Conservation (phyloP, 2,113 vertebrate genomes). For the Notarius quadriscutis region DNA sequence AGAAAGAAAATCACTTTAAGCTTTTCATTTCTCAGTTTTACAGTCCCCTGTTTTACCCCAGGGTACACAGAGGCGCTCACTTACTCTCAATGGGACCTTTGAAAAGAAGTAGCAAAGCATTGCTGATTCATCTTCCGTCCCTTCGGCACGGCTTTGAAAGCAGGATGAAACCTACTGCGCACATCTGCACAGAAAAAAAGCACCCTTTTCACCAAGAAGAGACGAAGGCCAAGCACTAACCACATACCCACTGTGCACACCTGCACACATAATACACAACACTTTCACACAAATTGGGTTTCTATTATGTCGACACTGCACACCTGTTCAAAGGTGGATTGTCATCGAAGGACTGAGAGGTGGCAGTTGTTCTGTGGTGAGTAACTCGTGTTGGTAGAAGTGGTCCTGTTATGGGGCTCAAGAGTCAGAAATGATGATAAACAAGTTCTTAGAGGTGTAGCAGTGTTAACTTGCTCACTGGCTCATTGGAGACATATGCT, state of each 20-base stretch:
- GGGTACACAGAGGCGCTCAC: background rate
- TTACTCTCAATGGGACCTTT: conserved; percentile 19
- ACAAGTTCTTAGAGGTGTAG: background rate
- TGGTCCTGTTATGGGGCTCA: background rate
- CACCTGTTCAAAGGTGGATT: conserved; percentile 10
- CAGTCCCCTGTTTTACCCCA: background rate
- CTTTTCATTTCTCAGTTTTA: conserved; percentile 1
- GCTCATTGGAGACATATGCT: background rate
- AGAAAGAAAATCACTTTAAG: background rate
- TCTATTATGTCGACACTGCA: background rate
- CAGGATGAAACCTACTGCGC: conserved; percentile 30
- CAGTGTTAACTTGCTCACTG: background rate
- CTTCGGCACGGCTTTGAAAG: background rate
- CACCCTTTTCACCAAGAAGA: conserved; percentile 20
- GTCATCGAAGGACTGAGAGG: background rate
- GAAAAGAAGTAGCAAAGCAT: conserved; percentile 32
- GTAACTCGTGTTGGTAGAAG: background rate
- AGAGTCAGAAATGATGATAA: conserved; percentile 4
- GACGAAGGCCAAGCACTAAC: conserved; percentile 10
- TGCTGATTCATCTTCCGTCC: conserved; percentile 19
- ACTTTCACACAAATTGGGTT: background rate
- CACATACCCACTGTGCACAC: conserved; percentile 37
- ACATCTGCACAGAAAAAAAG: conserved; percentile 41
- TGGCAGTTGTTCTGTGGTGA: background rate
- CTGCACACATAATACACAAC: conserved; percentile 48